phyloP scores from a whole-genome alignment of 1,140 invertebrate species.

The Alviniconcha marisindica region DNA sequence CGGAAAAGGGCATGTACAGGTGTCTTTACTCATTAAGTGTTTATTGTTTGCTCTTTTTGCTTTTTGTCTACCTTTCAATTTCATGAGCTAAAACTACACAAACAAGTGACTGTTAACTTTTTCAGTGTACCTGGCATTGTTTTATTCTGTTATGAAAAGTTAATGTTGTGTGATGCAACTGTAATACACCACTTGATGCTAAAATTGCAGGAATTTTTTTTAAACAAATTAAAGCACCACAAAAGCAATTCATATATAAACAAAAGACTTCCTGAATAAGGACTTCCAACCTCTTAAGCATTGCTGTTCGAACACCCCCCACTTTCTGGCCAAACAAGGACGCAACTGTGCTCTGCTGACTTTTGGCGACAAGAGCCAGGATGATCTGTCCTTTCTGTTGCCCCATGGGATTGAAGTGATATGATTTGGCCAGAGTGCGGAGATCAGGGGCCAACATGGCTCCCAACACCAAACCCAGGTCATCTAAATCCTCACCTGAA shows the following conservation, averaged over 20 bases:
- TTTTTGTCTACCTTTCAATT: too few species aligned
- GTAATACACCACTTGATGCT: too few species aligned
- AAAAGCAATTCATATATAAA: neutral
- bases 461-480: slow-evolving; percentile 67
- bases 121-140: too few species aligned
- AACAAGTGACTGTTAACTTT: too few species aligned
- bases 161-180: too few species aligned
- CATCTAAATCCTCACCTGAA: slow-evolving; percentile 64
- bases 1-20: too few species aligned
- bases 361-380: slow-evolving; percentile 67
- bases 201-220: neutral
- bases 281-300: slow-evolving; percentile 64
- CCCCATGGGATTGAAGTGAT: slow-evolving; percentile 60
- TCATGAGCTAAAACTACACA: too few species aligned
- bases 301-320: slow-evolving; percentile 42
- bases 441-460: slow-evolving; percentile 69
- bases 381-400: slow-evolving; percentile 61
- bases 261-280: too few species aligned
- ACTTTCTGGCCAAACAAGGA: slow-evolving; percentile 56
- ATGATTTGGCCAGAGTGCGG: slow-evolving; percentile 69
- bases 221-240: neutral
- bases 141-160: too few species aligned
- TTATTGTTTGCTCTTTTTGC: too few species aligned
- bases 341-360: slow-evolving; percentile 65
- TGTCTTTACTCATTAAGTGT: too few species aligned